Percentiles rank a stretch among this genome's conserved stretches.
Conservation (phyloP, 2,113 vertebrate genomes). For the Enhydra lutris region DNA sequence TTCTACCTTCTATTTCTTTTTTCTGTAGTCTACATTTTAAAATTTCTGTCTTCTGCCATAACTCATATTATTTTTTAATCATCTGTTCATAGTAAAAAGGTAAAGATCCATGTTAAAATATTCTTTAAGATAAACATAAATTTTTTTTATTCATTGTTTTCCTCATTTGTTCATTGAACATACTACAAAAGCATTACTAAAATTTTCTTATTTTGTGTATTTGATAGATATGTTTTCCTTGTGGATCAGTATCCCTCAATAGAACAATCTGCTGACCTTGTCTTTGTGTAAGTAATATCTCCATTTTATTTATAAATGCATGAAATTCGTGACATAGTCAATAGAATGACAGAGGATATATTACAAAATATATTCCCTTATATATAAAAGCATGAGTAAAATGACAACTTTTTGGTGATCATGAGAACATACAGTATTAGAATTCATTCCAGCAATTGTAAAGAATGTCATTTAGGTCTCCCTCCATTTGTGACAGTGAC, state of each 20-base stretch:
- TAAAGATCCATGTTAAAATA: neutral
- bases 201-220: neutral
- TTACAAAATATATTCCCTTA: neutral
- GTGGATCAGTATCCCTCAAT: neutral
- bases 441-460: neutral
- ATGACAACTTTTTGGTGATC: neutral
- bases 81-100: neutral
- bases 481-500: neutral
- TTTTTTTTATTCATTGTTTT: neutral
- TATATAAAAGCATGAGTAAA: neutral
- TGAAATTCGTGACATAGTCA: neutral
- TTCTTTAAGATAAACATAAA: neutral
- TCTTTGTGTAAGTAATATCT: neutral
- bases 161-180: neutral
- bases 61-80: neutral
- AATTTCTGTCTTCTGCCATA: neutral
- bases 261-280: neutral
- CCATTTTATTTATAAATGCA: neutral
- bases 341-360: neutral
- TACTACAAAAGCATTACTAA: neutral
- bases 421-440: neutral
- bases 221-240: neutral
- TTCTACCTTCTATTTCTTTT: neutral
- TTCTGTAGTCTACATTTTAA: neutral
- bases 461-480: neutral